Percentiles rank a stretch among this genome's conserved stretches.
These are phyloP conservation scores for Phrynosoma platyrhinos DNA, from an alignment of 2,113 vertebrate genomes.

Conservation along the genomic window DNA sequence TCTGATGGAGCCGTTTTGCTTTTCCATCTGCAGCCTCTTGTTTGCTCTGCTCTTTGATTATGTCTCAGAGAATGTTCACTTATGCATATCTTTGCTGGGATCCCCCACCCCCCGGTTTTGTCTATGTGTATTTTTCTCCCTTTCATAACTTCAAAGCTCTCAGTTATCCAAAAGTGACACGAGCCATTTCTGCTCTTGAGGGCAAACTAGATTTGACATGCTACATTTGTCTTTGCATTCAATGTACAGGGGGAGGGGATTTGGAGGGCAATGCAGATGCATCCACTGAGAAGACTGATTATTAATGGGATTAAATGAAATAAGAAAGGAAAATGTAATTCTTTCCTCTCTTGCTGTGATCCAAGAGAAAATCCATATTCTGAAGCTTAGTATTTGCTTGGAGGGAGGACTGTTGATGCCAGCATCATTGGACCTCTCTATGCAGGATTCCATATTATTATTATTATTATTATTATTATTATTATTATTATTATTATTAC, in stretches of 20 bases:
- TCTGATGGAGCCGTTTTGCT: slow-evolving; percentile 12
- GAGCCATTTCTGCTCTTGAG: background rate
- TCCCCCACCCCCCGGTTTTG: no score
- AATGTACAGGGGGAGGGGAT: background rate
- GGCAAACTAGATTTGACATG: background rate
- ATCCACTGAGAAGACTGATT: background rate
- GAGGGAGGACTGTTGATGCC: background rate
- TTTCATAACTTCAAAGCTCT: background rate
- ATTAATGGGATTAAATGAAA: background rate
- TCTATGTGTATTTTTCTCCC: no score
- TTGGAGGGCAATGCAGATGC: background rate
- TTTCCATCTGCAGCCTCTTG: slow-evolving; percentile 11
- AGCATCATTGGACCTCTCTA: background rate
- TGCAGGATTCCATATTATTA: background rate
- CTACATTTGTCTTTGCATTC: background rate
- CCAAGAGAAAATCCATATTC: background rate
- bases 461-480: no score
- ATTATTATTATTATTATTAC: no score
- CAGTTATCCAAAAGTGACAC: background rate
- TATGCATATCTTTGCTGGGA: background rate
- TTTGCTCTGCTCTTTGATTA: slow-evolving; percentile 24
- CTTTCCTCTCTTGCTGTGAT: background rate
- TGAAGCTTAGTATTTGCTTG: background rate
- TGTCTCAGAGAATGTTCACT: background rate
- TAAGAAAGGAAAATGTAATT: background rate